Evolutionary conservation across 2,888 invertebrate genomes (phyloP).

Genomic region (Cactoblastis cactorum): DNA sequence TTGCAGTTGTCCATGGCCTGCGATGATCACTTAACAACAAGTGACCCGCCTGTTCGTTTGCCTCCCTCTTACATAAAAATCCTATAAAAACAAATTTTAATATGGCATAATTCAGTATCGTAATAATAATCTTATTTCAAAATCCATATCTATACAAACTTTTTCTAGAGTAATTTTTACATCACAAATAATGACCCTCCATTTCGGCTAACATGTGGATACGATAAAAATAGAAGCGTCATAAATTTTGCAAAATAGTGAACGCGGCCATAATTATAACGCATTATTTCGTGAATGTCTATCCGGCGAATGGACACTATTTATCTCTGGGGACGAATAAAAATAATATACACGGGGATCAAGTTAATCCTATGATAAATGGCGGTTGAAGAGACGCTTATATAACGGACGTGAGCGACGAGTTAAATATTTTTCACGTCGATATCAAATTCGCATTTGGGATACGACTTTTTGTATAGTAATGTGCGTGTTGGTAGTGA

Average conservation of each 20-base stretch:
- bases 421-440: constrained; percentile 1
- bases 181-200: too few relatives aligned
- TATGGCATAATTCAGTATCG: too few relatives aligned
- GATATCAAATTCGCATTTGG: constrained; percentile 9
- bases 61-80: too few relatives aligned
- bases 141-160: too few relatives aligned
- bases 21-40: too few relatives aligned
- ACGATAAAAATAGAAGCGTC: not conserved
- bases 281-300: constrained; percentile 27
- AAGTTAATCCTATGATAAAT: constrained; percentile 64
- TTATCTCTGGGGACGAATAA: constrained; percentile 54
- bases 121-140: too few relatives aligned
- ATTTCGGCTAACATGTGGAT: too few relatives aligned
- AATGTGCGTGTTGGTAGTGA: not conserved
- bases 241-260: constrained; percentile 5
- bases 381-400: constrained; percentile 34
- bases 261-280: constrained; percentile 19
- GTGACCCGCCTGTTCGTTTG: too few relatives aligned
- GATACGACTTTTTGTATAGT: not conserved
- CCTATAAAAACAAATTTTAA: too few relatives aligned
- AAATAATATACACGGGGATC: constrained; percentile 62
- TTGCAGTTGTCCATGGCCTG: too few relatives aligned
- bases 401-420: not conserved
- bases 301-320: constrained; percentile 47
- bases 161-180: too few relatives aligned